phyloP scores from a whole-genome alignment of 2,888 invertebrate species.

The Pedicia rivosa region DNA sequence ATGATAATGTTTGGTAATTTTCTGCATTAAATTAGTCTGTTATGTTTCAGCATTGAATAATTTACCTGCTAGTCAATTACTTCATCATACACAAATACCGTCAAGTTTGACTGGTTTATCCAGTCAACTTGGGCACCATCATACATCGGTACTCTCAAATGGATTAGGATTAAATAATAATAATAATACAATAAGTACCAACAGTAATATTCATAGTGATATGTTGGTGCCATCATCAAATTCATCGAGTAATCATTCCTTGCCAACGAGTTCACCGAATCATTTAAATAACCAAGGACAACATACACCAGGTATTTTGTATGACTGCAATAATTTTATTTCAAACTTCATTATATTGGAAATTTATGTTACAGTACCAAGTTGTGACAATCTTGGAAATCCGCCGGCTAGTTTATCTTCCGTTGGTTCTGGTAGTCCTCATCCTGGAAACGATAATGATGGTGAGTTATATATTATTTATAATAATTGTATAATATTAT shows the following conservation, averaged over 20 bases:
- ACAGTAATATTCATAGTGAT: slow-evolving; percentile 5
- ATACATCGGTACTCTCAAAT: slow-evolving; percentile 21
- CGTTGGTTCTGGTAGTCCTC: slow-evolving; percentile 27
- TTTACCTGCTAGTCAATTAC: slow-evolving; percentile 25
- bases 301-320: not conserved
- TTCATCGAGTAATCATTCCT: slow-evolving; percentile 25
- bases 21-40: slow-evolving; percentile 1
- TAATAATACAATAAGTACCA: slow-evolving; percentile 11
- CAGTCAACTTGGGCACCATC: slow-evolving; percentile 10
- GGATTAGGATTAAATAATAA: slow-evolving; percentile 18
- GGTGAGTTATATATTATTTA: slow-evolving; percentile 17
- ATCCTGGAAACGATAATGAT: slow-evolving; percentile 27
- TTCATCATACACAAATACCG: slow-evolving; percentile 27
- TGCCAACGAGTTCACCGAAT: slow-evolving; percentile 26
- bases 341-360: not conserved
- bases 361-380: slow-evolving; percentile 2
- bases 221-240: slow-evolving; percentile 8
- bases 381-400: slow-evolving; percentile 3
- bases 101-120: slow-evolving; percentile 18
- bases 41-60: slow-evolving; percentile 10
- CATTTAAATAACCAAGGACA: slow-evolving; percentile 9
- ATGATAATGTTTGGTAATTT: slow-evolving; percentile 20
- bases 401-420: slow-evolving; percentile 23
- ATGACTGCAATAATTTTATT: not conserved
- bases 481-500: not conserved